phyloP scores from a whole-genome alignment of 1,140 invertebrate species.

The Drosophila takahashii region DNA sequence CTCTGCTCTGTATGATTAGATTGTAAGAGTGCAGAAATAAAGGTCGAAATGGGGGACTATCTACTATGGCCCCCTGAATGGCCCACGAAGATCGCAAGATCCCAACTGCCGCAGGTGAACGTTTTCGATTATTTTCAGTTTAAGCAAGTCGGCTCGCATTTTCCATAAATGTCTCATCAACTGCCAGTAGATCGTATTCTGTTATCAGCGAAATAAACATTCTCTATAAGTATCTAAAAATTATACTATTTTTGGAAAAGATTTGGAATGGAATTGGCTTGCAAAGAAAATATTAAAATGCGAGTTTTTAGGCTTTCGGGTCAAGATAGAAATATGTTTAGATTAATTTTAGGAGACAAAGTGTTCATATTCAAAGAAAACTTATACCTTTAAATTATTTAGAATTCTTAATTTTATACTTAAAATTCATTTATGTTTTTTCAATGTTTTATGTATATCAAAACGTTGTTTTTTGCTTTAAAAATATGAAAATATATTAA shows the following conservation, averaged over 20 bases:
- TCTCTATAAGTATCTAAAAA: background rate
- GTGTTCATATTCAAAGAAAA: too few species aligned
- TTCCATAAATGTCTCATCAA: background rate
- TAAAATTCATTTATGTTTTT: too few species aligned
- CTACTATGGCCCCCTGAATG: background rate
- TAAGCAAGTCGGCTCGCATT: background rate
- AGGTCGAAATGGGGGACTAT: conserved; percentile 20
- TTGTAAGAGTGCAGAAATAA: conserved; percentile 47
- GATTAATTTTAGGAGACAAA: too few species aligned
- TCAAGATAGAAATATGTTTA: too few species aligned
- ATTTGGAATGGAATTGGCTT: background rate
- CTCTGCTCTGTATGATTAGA: conserved; percentile 30
- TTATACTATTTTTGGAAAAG: too few species aligned
- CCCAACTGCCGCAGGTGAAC: conserved; percentile 1
- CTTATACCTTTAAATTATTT: too few species aligned
- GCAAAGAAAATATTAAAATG: background rate
- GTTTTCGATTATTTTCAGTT: conserved; percentile 1
- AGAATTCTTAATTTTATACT: too few species aligned
- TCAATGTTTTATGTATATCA: too few species aligned
- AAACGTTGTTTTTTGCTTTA: too few species aligned
- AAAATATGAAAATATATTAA: too few species aligned
- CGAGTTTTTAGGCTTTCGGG: too few species aligned
- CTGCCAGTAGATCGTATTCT: background rate
- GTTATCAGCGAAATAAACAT: conserved; percentile 24
- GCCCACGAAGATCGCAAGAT: background rate